Evolutionary conservation across 2,113 vertebrate species (phyloP).

Genomic region (Herpetotheres cachinnans): DNA sequence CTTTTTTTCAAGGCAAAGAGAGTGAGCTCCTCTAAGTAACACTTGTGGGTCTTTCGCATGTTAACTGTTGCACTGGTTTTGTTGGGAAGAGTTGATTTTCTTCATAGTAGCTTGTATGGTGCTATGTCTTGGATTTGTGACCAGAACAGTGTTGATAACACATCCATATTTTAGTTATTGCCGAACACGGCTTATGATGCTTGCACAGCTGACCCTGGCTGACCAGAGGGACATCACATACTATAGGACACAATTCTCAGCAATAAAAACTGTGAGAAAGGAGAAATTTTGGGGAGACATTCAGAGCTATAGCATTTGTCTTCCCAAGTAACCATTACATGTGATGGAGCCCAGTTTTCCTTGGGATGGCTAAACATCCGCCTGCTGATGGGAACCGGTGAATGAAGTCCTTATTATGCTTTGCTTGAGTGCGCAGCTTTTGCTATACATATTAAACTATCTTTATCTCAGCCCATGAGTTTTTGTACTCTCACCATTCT

Average conservation of each 20-base stretch:
- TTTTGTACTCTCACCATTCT: no score
- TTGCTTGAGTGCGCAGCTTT: no score
- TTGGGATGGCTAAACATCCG: no score
- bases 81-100: not conserved
- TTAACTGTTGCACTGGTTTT: not conserved
- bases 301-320: no score
- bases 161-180: not conserved
- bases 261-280: not conserved
- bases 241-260: not conserved
- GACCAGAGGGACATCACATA: not conserved
- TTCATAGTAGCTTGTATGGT: not conserved
- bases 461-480: no score
- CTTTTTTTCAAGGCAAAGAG: not conserved
- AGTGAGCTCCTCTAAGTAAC: not conserved
- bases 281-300: not conserved
- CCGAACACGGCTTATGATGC: not conserved
- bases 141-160: not conserved
- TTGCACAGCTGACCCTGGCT: not conserved
- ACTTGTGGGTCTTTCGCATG: not conserved
- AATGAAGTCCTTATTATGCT: no score
- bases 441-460: no score
- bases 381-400: no score
- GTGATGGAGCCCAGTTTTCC: no score
- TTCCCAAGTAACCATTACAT: no score
- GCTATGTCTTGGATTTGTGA: not conserved